phyloP scores from a whole-genome alignment of 2,113 vertebrate genomes.

The Cyprinodon variegatus region DNA sequence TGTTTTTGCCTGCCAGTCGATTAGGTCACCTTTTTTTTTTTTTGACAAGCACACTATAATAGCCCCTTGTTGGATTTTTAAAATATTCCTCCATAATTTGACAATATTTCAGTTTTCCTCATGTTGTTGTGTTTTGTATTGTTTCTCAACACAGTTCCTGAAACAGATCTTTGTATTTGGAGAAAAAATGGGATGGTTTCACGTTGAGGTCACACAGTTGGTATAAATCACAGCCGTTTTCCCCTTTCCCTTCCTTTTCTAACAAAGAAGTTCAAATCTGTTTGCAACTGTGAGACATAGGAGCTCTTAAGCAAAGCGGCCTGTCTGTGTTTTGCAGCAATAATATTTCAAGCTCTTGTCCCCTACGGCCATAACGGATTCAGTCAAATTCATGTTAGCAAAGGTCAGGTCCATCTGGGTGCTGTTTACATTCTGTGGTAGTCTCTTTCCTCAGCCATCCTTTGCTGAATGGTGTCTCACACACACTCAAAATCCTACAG shows the following conservation, averaged over 20 bases:
- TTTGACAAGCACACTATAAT: background rate
- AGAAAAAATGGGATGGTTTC: constrained; percentile 4
- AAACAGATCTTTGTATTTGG: constrained; percentile 35
- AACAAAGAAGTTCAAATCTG: constrained; percentile 19
- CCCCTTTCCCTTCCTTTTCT: constrained; percentile 8
- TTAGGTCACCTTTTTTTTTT: background rate
- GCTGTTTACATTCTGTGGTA: constrained; percentile 70
- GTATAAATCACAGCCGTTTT: constrained; percentile 46
- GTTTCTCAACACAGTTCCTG: constrained; percentile 25
- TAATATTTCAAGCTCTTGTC: constrained; percentile 65
- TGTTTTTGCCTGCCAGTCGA: too few species aligned
- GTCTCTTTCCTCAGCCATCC: constrained; percentile 48
- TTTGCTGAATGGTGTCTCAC: constrained; percentile 55
- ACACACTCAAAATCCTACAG: constrained; percentile 53
- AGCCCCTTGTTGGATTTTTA: constrained; percentile 18
- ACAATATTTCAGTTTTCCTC: constrained; percentile 24
- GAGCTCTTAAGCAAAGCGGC: constrained; percentile 32
- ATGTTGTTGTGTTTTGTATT: constrained; percentile 1
- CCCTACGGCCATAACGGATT: constrained; percentile 61
- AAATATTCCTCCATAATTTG: constrained; percentile 17
- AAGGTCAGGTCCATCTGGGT: constrained; percentile 71
- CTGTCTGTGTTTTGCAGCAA: constrained; percentile 52
- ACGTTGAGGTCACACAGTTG: constrained; percentile 38
- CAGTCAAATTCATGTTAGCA: constrained; percentile 59
- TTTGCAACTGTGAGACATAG: constrained; percentile 39